Evolutionary conservation across 2,797 vertebrate genomes (phyloP).

Genomic region (Typhlichthys eigenmanni): DNA sequence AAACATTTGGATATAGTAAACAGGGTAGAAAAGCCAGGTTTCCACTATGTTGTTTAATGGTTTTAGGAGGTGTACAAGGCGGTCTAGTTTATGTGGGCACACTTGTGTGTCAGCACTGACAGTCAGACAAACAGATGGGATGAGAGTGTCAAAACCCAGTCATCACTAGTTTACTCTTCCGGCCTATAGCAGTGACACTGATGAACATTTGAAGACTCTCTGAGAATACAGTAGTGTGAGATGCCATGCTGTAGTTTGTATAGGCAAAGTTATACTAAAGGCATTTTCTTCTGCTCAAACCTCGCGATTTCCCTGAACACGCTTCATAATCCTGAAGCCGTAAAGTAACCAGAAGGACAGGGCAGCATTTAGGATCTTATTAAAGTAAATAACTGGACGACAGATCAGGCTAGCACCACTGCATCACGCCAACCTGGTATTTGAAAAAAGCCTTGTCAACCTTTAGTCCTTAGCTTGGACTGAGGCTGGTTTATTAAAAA

Average conservation of each 20-base stretch:
- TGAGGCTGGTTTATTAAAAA: constrained; percentile 61
- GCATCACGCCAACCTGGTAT: constrained; percentile 60
- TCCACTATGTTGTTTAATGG: constrained; percentile 44
- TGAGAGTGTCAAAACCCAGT: constrained; percentile 21
- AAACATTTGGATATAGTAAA: constrained; percentile 72
- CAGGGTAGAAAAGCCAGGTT: constrained; percentile 39
- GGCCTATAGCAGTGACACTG: background rate
- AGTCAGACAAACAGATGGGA: constrained; percentile 2
- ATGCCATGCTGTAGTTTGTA: constrained; percentile 11
- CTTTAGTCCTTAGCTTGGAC: constrained; percentile 55
- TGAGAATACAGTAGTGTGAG: constrained; percentile 7
- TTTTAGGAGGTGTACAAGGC: constrained; percentile 12
- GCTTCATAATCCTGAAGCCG: constrained; percentile 57
- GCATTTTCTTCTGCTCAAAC: constrained; percentile 39
- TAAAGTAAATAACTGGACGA: constrained; percentile 73
- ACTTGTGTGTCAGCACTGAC: constrained; percentile 28
- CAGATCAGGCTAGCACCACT: constrained; percentile 52
- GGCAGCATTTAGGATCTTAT: constrained; percentile 70
- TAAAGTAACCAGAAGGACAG: constrained; percentile 58
- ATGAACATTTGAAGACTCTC: constrained; percentile 2
- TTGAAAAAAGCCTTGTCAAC: constrained; percentile 68
- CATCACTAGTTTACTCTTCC: background rate
- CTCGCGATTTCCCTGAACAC: constrained; percentile 56
- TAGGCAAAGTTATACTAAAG: constrained; percentile 29
- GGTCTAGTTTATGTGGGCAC: constrained; percentile 30